Conservation (phyloP, 1,140 invertebrate species). For the Heterodera carotae region DNA sequence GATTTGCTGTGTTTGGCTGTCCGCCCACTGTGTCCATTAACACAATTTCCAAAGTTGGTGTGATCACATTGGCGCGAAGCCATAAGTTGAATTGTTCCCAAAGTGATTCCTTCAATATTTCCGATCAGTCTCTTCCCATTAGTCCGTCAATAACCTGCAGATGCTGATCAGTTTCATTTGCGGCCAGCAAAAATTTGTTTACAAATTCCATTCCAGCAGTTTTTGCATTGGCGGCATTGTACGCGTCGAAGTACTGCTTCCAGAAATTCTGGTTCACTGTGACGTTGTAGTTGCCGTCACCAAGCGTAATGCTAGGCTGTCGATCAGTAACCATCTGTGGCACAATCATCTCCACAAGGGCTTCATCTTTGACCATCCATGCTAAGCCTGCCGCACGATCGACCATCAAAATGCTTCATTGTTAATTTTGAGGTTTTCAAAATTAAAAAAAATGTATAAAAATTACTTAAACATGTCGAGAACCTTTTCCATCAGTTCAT, state of each 20-base stretch:
- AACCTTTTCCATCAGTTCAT: background rate
- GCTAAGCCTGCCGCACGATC: background rate
- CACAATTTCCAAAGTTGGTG: background rate
- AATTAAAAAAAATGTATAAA: background rate
- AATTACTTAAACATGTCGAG: background rate
- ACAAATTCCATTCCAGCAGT: background rate
- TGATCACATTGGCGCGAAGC: background rate
- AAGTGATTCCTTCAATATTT: background rate
- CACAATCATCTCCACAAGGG: background rate
- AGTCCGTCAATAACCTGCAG: background rate
- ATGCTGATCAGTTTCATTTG: background rate
- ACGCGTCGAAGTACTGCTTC: background rate
- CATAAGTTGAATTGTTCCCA: background rate
- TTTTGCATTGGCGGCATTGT: background rate
- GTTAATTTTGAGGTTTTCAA: background rate
- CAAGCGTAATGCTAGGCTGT: background rate
- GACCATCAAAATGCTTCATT: background rate
- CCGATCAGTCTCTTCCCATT: background rate
- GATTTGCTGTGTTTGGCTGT: background rate
- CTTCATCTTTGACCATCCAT: background rate
- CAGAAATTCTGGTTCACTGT: background rate
- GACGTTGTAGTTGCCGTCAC: background rate
- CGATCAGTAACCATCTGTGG: background rate
- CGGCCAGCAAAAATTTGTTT: background rate
- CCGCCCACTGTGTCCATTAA: background rate